These are phyloP conservation scores for Myanophis thanlyinensis DNA, from an alignment of 2,113 vertebrate species.

Conservation along the genomic window DNA sequence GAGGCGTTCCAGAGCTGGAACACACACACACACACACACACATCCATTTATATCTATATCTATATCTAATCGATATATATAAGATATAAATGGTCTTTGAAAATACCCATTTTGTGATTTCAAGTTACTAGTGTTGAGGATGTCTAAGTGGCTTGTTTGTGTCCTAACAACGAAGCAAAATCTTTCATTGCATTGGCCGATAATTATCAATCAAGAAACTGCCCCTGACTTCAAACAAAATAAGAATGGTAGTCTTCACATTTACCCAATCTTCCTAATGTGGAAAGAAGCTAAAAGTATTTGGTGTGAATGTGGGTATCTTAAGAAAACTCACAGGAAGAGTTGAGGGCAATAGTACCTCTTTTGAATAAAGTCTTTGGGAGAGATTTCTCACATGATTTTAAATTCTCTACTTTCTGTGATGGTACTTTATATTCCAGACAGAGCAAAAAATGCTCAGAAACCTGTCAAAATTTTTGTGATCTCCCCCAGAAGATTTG, in stretches of 20 bases:
- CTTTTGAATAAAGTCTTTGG: not conserved
- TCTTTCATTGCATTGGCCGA: not conserved
- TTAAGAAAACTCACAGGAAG: too few relatives aligned
- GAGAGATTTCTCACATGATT: not conserved
- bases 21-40: too few relatives aligned
- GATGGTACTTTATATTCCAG: not conserved
- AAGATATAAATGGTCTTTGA: not conserved
- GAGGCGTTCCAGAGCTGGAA: too few relatives aligned
- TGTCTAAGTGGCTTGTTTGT: not conserved
- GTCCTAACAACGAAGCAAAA: not conserved
- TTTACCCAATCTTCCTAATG: not conserved
- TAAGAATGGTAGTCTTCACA: not conserved
- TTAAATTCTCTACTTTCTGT: not conserved
- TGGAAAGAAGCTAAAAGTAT: not conserved
- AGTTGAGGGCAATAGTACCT: too few relatives aligned
- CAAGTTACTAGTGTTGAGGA: not conserved
- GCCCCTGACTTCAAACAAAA: not conserved
- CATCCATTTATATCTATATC: too few relatives aligned
- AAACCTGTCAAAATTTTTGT: not conserved
- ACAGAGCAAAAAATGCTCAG: not conserved
- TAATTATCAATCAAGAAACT: not conserved
- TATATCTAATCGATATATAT: too few relatives aligned
- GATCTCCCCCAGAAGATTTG: not conserved
- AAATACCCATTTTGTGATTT: not conserved
- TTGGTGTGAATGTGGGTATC: not conserved